Percentiles rank a stretch among this genome's conserved stretches.
phyloP scores from a whole-genome alignment of 2,113 vertebrate species.

The Vanacampus margaritifer region DNA sequence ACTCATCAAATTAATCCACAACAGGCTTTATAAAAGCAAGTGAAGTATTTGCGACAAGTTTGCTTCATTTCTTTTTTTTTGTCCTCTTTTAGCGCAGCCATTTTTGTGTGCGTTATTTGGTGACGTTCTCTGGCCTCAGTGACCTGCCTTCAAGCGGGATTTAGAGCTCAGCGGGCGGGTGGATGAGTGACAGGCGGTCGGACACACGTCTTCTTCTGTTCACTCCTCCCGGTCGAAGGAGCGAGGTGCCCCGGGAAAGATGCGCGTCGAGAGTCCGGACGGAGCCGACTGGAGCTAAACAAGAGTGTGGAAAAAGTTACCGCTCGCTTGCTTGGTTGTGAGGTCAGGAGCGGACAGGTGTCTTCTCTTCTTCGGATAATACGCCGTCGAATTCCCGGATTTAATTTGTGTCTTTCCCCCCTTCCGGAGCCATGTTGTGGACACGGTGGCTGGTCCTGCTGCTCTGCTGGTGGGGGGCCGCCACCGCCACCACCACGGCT shows the following conservation, averaged over 20 bases:
- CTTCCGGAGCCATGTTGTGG: slow-evolving; percentile 73
- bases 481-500: neutral
- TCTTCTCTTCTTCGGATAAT: neutral
- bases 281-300: slow-evolving; percentile 36
- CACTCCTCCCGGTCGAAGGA: slow-evolving; percentile 8
- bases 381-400: neutral
- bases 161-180: neutral
- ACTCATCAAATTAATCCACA: neutral
- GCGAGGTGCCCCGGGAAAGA: slow-evolving; percentile 22
- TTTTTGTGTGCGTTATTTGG: neutral
- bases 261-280: slow-evolving; percentile 37
- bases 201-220: neutral
- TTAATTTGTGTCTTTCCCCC: neutral
- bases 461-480: slow-evolving; percentile 67
- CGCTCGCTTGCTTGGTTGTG: neutral
- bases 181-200: neutral
- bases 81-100: neutral
- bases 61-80: neutral
- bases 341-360: slow-evolving; percentile 2
- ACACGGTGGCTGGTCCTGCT: slow-evolving; percentile 71
- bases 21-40: neutral
- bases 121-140: neutral
- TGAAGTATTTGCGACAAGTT: neutral
- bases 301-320: slow-evolving; percentile 39
- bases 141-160: neutral